These are phyloP conservation scores for Datnioides undecimradiatus DNA, from an alignment of 2,113 vertebrate genomes.

Conservation along the genomic window DNA sequence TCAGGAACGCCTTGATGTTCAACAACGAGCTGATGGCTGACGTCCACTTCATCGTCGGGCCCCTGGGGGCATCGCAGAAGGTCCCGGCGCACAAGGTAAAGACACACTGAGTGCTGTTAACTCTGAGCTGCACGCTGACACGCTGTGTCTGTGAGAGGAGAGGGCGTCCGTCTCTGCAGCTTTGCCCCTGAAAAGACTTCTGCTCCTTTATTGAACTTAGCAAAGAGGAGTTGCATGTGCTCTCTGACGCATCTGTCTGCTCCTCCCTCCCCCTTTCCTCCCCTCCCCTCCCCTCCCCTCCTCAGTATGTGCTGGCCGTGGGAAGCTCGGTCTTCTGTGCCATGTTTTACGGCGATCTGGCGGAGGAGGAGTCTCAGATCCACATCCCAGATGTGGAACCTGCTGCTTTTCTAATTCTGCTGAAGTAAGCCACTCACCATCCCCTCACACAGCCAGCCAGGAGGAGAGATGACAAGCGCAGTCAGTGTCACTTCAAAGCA, in stretches of 20 bases:
- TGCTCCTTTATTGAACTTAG: slow-evolving; percentile 20
- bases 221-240: slow-evolving; percentile 20
- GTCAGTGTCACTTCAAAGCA: slow-evolving; percentile 72
- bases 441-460: slow-evolving; percentile 42
- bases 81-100: slow-evolving; percentile 97
- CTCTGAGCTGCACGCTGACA: too few relatives aligned
- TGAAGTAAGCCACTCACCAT: slow-evolving; percentile 90
- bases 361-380: slow-evolving; percentile 95
- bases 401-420: slow-evolving; percentile 94
- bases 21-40: slow-evolving; percentile 99
- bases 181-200: neutral
- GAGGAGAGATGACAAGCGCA: slow-evolving; percentile 64
- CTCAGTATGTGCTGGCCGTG: slow-evolving; percentile 97
- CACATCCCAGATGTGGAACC: slow-evolving; percentile 99
- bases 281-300: neutral
- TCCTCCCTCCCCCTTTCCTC: neutral
- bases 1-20: slow-evolving; percentile 97
- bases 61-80: slow-evolving; percentile 86
- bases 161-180: neutral
- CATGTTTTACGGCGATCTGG: slow-evolving; percentile 99
- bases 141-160: neutral
- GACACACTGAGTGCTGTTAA: too few relatives aligned
- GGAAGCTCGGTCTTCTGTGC: slow-evolving; percentile 99
- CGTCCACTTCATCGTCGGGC: slow-evolving; percentile 95
- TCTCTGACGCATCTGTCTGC: slow-evolving; percentile 39